A percentile compares a stretch with the other conserved stretches of the same genome.
Evolutionary conservation across 2,888 invertebrate species (phyloP).

Genomic region (Acanthoscelides obtectus): DNA sequence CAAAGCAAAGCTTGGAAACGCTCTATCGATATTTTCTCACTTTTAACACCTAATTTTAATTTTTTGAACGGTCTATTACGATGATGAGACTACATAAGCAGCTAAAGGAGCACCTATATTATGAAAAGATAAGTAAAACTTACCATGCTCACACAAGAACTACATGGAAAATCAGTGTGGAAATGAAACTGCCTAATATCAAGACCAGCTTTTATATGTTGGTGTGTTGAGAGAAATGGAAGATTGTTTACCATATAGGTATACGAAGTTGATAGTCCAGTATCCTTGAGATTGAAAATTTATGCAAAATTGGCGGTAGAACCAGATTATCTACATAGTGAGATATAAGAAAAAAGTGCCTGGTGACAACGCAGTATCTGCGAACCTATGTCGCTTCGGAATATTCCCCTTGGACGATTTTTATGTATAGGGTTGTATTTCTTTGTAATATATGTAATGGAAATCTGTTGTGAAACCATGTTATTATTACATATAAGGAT

Average conservation of each 20-base stretch:
- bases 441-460: too few species aligned
- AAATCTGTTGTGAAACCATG: too few species aligned
- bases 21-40: not conserved
- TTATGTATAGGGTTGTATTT: too few species aligned
- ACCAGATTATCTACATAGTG: constrained; percentile 8
- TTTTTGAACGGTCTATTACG: not conserved
- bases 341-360: not conserved
- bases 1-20: not conserved
- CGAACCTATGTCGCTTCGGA: not conserved
- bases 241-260: not conserved
- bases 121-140: not conserved
- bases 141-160: constrained; percentile 19
- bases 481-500: too few species aligned
- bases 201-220: not conserved
- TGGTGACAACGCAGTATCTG: not conserved
- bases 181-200: not conserved
- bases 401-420: not conserved
- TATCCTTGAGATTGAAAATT: constrained; percentile 14
- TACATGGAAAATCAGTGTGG: not conserved
- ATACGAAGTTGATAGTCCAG: not conserved
- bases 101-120: not conserved
- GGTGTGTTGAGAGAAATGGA: constrained; percentile 8
- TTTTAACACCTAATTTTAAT: not conserved
- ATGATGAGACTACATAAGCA: not conserved
- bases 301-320: constrained; percentile 11